Evolutionary conservation across 2,113 vertebrate genomes (phyloP).

Genomic region (Lycaon pictus): DNA sequence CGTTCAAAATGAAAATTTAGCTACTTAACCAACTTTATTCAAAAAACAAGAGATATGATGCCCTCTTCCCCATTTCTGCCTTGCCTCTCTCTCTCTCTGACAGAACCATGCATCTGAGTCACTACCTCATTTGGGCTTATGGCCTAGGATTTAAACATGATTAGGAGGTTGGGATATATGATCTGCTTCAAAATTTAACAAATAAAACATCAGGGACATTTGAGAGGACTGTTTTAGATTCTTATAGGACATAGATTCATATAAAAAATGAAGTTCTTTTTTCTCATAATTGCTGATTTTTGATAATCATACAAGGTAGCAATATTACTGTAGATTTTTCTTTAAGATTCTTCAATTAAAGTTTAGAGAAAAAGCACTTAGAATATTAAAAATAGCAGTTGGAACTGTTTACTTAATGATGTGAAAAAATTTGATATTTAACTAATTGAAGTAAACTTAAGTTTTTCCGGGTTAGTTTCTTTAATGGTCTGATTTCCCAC

Average conservation of each 20-base stretch:
- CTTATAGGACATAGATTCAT: background rate
- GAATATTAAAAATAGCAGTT: background rate
- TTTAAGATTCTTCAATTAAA: background rate
- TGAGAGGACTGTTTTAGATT: background rate
- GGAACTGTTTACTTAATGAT: background rate
- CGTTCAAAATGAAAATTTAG: slow-evolving; percentile 13
- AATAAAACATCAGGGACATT: background rate
- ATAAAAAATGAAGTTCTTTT: background rate
- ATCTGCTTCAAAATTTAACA: background rate
- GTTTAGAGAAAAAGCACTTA: background rate
- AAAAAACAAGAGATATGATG: background rate
- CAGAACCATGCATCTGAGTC: background rate
- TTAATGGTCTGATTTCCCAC: background rate
- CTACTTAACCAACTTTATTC: background rate
- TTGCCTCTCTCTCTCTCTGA: background rate
- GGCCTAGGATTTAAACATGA: background rate
- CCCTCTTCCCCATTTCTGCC: background rate
- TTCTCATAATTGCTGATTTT: background rate
- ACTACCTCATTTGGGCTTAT: background rate
- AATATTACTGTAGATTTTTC: background rate
- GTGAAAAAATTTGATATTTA: background rate
- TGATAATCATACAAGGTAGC: background rate
- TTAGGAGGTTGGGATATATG: background rate
- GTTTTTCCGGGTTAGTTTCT: background rate
- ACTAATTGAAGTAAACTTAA: background rate